A percentile compares a stretch with the other conserved stretches of the same genome.
Conservation (phyloP, 2,113 vertebrate genomes). For the Turnix velox region DNA sequence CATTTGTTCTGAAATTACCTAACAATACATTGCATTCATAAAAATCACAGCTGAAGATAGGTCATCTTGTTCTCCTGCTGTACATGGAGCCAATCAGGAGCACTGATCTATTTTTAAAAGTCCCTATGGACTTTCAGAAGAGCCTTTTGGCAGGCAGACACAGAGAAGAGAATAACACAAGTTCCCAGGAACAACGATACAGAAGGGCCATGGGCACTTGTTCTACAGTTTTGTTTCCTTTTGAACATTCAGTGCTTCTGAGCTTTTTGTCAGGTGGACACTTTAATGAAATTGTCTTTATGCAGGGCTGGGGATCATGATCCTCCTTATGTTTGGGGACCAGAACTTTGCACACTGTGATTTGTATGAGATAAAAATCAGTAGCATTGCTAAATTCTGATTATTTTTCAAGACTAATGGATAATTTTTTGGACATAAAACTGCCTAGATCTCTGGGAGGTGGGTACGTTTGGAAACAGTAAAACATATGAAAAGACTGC, state of each 20-base stretch:
- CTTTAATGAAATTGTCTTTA: background rate
- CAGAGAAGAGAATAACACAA: background rate
- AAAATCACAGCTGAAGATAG: background rate
- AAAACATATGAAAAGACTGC: background rate
- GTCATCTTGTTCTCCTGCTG: background rate
- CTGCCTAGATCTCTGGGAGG: background rate
- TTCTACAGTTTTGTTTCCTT: background rate
- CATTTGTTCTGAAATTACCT: background rate
- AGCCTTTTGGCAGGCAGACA: background rate
- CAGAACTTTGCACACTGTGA: background rate
- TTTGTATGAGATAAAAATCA: background rate
- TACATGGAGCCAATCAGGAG: background rate
- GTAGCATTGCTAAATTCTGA: background rate
- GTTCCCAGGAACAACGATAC: background rate
- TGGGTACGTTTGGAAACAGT: background rate
- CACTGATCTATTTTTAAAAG: background rate
- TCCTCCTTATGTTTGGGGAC: background rate
- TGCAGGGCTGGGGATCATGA: background rate
- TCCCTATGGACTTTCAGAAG: rapidly evolving
- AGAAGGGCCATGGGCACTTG: background rate
- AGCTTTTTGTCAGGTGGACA: background rate
- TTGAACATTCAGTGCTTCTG: background rate
- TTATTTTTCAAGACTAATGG: background rate
- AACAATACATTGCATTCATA: background rate
- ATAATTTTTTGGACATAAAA: background rate